Conservation (phyloP, 2,113 vertebrate genomes). For the Ursus arctos region DNA sequence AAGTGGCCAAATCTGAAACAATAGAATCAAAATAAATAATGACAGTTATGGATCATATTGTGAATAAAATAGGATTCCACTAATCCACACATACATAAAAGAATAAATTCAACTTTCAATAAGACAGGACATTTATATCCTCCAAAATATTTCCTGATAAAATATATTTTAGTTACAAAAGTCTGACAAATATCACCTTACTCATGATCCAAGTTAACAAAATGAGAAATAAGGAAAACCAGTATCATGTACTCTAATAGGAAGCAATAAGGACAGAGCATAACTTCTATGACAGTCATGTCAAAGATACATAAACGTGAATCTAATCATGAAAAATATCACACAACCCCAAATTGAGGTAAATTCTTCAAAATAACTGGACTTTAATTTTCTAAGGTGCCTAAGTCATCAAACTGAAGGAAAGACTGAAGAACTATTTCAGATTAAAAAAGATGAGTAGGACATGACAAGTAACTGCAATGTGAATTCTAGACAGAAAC, state of each 20-base stretch:
- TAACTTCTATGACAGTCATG: neutral
- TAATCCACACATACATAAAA: neutral
- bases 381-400: neutral
- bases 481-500: neutral
- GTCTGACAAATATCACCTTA: neutral
- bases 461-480: neutral
- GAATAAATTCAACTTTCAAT: slow-evolving; percentile 37
- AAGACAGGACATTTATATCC: slow-evolving; percentile 7
- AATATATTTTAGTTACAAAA: slow-evolving; percentile 59
- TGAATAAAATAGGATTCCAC: slow-evolving; percentile 28
- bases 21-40: slow-evolving; percentile 51
- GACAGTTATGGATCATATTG: neutral
- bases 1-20: neutral
- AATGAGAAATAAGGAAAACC: neutral
- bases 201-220: neutral
- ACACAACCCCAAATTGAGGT: neutral
- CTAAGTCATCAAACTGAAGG: neutral
- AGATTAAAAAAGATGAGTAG: neutral
- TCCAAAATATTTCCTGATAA: neutral
- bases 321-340: slow-evolving; percentile 9
- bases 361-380: neutral
- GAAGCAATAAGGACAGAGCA: neutral
- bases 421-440: neutral
- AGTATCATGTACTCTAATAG: neutral
- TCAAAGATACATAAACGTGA: neutral